phyloP scores from a whole-genome alignment of 2,888 invertebrate species.

The Gandaritis pyraliata region DNA sequence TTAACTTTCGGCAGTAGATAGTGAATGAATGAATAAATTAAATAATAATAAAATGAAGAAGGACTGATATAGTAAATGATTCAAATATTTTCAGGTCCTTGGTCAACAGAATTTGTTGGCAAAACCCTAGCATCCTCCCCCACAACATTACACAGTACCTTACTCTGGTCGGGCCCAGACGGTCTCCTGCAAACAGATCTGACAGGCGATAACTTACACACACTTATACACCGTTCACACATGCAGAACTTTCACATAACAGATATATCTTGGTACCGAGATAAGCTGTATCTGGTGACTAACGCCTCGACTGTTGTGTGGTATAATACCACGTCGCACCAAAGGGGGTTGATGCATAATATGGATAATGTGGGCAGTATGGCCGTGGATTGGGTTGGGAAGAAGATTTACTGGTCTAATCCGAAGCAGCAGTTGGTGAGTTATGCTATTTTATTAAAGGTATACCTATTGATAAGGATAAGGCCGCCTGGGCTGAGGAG shows the following conservation, averaged over 20 bases:
- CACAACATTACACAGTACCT: slow-evolving; percentile 84
- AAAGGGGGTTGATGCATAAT: slow-evolving; percentile 84
- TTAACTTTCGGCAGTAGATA: too few relatives aligned
- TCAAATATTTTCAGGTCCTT: slow-evolving; percentile 85
- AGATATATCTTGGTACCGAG: slow-evolving; percentile 91
- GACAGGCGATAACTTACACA: slow-evolving; percentile 90
- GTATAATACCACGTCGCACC: slow-evolving; percentile 87
- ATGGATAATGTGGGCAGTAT: slow-evolving; percentile 91
- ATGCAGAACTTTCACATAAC: slow-evolving; percentile 86
- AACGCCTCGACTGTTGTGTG: slow-evolving; percentile 89
- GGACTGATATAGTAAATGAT: neutral
- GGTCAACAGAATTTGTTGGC: slow-evolving; percentile 90
- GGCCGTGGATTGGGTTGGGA: slow-evolving; percentile 96
- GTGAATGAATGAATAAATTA: too few relatives aligned
- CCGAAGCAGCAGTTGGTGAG: slow-evolving; percentile 92
- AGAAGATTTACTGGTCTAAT: slow-evolving; percentile 95
- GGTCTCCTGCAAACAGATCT: slow-evolving; percentile 92
- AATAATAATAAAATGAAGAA: too few relatives aligned
- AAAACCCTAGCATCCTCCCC: slow-evolving; percentile 85
- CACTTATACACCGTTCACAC: slow-evolving; percentile 85
- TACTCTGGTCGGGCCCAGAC: slow-evolving; percentile 90
- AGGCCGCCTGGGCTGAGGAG: too few relatives aligned
- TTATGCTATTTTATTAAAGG: slow-evolving; percentile 8
- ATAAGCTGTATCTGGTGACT: slow-evolving; percentile 89
- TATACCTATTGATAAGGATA: too few relatives aligned